Evolutionary conservation across 30 jellyfish, hydroid and myxozoan genomes (phyloP), one percentile per base, ranked within the genome.

Genomic region (Sanderia malayensis): DNA sequence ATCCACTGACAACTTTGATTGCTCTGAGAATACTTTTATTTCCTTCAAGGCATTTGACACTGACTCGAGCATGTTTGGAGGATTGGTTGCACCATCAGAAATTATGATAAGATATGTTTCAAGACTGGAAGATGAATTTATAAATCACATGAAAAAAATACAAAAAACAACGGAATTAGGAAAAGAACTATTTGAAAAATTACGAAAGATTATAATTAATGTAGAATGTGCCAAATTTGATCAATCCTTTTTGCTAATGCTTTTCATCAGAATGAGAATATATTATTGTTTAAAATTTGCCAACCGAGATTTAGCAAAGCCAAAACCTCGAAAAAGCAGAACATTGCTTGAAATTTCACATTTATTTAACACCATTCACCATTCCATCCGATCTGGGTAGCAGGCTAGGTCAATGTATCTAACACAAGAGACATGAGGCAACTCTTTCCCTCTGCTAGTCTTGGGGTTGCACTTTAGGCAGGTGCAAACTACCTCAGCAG

Each of bases 291-390:
- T 46, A 1, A 71, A 71, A 55, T 45, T 0, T 71, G 73, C 19
- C 3, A 71, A 71, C 57, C 46, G 83, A 49, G 31, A 49, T 21
- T 22, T 71, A 0, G 73, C 32, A 11, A 7, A 72, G 8, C 1
- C 73, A 4, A 71, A 46, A 55, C n/a, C n/a, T n/a, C 45, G 73
- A 24, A 7, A 71, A 45, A 55, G 28, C 52, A 26, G 83, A 25
- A 65, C 26, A 65, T 65, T 11, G 4, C 1, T 65, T n/a, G 31
- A 65, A 65, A 20, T 65, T 17, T 27, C 11, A 24, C 77, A 65
- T 31, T 21, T 65, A 37, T 59, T n/a, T n/a, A n/a, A n/a, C n/a
- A n/a, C n/a, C n/a, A n/a, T n/a, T n/a, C 20, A 22, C n/a, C n/a
- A n/a, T n/a, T n/a, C n/a, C n/a, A n/a, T n/a, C n/a, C n/a, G n/a